Evolutionary conservation across 2,888 invertebrate genomes (phyloP).

Genomic region (Parnassius mnemosyne): DNA sequence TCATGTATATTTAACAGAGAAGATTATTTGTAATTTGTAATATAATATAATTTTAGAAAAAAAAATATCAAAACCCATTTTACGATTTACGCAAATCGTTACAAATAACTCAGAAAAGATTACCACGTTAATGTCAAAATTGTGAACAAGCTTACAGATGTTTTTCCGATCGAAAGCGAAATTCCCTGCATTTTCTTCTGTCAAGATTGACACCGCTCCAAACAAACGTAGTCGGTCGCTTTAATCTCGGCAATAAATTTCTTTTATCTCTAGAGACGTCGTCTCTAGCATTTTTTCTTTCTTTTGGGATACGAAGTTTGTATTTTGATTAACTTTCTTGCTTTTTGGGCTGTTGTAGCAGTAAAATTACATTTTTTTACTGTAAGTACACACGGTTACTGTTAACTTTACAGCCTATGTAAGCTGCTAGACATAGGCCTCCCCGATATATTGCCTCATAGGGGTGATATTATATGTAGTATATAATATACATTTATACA

Average conservation of each 20-base stretch:
- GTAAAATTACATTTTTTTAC: background rate
- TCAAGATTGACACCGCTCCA: slow-evolving; percentile 66
- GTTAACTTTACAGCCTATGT: no score
- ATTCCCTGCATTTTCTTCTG: slow-evolving; percentile 40
- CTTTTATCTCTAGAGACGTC: slow-evolving; percentile 58
- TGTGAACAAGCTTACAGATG: slow-evolving; percentile 6
- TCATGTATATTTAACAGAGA: no score
- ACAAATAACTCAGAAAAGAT: no score
- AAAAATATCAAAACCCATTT: no score
- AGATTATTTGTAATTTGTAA: no score
- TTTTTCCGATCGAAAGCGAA: slow-evolving; percentile 31
- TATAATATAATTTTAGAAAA: no score
- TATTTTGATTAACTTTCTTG: slow-evolving; percentile 26
- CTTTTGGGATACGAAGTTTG: slow-evolving; percentile 26
- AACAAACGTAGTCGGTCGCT: slow-evolving; percentile 57
- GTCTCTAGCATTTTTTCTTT: slow-evolving; percentile 32
- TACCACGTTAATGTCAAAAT: background rate
- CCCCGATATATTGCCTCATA: no score
- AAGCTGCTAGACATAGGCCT: no score
- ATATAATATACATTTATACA: no score
- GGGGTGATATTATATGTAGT: no score
- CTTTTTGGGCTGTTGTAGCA: slow-evolving; percentile 8
- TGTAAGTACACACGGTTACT: no score
- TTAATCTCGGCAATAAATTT: slow-evolving; percentile 76
- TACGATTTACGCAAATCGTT: no score